phyloP scores from a whole-genome alignment of 2,797 vertebrate genomes.

The Acestrorhynchus altus region DNA sequence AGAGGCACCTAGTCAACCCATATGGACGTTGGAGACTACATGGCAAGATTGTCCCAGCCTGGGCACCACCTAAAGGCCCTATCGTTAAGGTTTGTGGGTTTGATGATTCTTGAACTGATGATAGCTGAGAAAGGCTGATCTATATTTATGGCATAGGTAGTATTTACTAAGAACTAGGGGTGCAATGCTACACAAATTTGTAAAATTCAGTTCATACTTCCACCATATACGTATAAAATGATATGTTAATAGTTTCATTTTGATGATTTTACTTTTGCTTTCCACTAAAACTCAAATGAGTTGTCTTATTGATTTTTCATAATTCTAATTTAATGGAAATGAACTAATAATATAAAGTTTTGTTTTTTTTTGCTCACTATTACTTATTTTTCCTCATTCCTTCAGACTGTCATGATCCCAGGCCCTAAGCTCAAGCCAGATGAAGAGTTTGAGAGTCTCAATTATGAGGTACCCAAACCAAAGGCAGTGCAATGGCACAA shows the following conservation, averaged over 20 bases:
- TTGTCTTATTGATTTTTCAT: no score
- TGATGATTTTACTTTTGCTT: no score
- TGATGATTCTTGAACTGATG: background rate
- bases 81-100: slow-evolving; percentile 82
- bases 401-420: slow-evolving; percentile 90
- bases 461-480: slow-evolving; percentile 69
- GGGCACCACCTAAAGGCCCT: slow-evolving; percentile 92
- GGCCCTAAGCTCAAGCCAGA: slow-evolving; percentile 79
- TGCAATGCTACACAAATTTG: no score
- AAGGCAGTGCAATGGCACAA: slow-evolving; percentile 73
- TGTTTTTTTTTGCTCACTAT: background rate
- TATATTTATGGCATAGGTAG: no score
- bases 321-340: no score
- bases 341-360: no score
- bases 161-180: no score
- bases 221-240: no score
- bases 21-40: slow-evolving; percentile 92
- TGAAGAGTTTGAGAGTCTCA: slow-evolving; percentile 77
- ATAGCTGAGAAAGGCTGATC: background rate
- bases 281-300: no score
- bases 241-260: no score
- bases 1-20: slow-evolving; percentile 88
- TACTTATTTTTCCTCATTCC: slow-evolving; percentile 28
- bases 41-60: slow-evolving; percentile 89
- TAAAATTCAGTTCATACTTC: no score